Conservation (phyloP, 2,888 invertebrate species). For the Agonopterix alstromeriana region DNA sequence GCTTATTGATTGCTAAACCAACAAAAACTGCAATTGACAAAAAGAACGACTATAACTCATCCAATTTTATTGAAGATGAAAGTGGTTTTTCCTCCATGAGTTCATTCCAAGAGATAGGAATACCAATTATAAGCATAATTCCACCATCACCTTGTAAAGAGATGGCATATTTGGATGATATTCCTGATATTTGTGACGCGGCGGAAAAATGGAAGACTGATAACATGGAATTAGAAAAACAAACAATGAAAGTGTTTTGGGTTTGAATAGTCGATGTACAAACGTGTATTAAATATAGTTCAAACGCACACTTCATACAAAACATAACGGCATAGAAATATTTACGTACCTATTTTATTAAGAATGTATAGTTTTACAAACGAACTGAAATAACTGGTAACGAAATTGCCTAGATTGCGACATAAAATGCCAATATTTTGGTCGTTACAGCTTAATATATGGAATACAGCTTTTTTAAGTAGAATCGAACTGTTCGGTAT, state of each 20-base stretch:
- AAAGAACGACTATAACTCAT: slow-evolving; percentile 43
- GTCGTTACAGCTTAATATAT: too few relatives aligned
- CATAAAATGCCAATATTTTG: too few relatives aligned
- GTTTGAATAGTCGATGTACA: slow-evolving; percentile 26
- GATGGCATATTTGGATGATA: slow-evolving; percentile 39
- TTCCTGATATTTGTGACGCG: slow-evolving; percentile 38
- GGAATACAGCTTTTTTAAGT: too few relatives aligned
- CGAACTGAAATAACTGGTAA: too few relatives aligned
- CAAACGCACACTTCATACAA: too few relatives aligned
- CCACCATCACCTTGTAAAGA: slow-evolving; percentile 67
- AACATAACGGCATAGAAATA: too few relatives aligned
- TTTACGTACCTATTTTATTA: too few relatives aligned
- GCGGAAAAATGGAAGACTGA: slow-evolving; percentile 53
- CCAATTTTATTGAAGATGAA: slow-evolving; percentile 81
- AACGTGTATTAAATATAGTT: too few relatives aligned
- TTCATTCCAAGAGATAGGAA: slow-evolving; percentile 88
- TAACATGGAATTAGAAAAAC: slow-evolving; percentile 49
- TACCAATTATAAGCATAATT: slow-evolving; percentile 77
- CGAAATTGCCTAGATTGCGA: too few relatives aligned
- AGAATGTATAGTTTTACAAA: too few relatives aligned
- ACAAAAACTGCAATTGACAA: slow-evolving; percentile 31
- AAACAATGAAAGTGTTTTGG: slow-evolving; percentile 67
- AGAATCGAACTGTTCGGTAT: too few relatives aligned
- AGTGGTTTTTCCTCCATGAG: slow-evolving; percentile 92
- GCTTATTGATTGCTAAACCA: slow-evolving; percentile 20